Conservation (phyloP, 2,113 vertebrate species). For the Paralichthys olivaceus region DNA sequence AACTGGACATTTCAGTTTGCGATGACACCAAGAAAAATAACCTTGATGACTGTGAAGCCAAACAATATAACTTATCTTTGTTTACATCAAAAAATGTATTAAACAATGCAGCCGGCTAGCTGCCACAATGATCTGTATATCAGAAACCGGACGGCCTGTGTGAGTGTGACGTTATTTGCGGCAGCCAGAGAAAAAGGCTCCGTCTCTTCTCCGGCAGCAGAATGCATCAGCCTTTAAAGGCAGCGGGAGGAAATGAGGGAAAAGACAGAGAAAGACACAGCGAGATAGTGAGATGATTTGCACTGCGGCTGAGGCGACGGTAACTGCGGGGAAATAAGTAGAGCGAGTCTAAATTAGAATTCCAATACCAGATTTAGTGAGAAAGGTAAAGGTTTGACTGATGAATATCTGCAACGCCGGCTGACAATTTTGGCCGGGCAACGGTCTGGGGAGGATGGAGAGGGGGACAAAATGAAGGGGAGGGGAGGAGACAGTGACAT, state of each 20-base stretch:
- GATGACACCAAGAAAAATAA: background rate
- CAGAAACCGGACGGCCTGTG: background rate
- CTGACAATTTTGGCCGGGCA: slow-evolving; percentile 22
- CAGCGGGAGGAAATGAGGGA: slow-evolving; percentile 36
- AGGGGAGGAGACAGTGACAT: slow-evolving; percentile 16
- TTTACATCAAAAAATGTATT: background rate
- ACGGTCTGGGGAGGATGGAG: slow-evolving; percentile 1
- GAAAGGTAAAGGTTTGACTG: slow-evolving; percentile 45
- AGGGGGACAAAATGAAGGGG: slow-evolving; percentile 19
- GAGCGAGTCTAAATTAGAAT: slow-evolving; percentile 39
- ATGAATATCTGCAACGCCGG: slow-evolving; percentile 23
- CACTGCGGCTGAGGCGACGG: slow-evolving; percentile 3
- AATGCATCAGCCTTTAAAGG: slow-evolving; percentile 29
- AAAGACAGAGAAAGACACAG: slow-evolving; percentile 1
- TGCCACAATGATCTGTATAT: slow-evolving; percentile 41
- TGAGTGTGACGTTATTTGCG: slow-evolving; percentile 35
- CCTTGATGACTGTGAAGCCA: background rate
- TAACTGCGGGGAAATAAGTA: slow-evolving; percentile 39
- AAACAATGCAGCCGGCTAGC: slow-evolving; percentile 2
- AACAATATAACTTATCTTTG: slow-evolving; percentile 1
- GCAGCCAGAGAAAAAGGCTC: slow-evolving; percentile 12
- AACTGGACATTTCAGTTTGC: background rate
- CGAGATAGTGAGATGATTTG: slow-evolving; percentile 24
- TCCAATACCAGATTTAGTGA: slow-evolving; percentile 32
- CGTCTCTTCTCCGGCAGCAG: slow-evolving; percentile 14